Evolutionary conservation across 2,797 vertebrate species (phyloP), one percentile per base, ranked within the genome.

Genomic region (Sebastes nivosus): DNA sequence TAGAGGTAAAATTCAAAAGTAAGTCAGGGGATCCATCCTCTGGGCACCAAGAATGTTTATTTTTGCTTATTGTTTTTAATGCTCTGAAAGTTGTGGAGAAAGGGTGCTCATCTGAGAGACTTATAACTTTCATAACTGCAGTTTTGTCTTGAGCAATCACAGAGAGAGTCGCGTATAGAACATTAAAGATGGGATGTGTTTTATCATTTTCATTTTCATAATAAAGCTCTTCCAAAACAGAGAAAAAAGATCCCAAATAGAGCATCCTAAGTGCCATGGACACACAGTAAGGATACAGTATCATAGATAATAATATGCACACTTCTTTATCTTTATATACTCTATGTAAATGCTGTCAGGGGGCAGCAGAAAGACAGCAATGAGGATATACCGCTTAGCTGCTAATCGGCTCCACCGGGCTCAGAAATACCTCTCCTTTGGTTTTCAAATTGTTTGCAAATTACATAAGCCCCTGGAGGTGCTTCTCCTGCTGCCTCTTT

Each of bases 391-490:
- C 20, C 6, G 57, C 83, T 89, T 79, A 85, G 82, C 77, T 82
- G 64, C 84, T 92, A 88, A 92, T 87, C 72, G 2, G 77, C 70
- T 81, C 85, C 82, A 68, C 38, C 42, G 87, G 89, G 79, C 72
- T 76, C 46, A 82, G 72, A 88, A 83, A 87, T 63, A 72, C 63
- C 59, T 77, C 70, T 77, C 27, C 85, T 87, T 93, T 91, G 79
- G 80, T 88, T 92, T 87, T 85, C 22, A 86, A 88, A 94, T 85
- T 85, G 77, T 94, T 92, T 93, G 67, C 83, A 90, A 92, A 94
- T 87, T 72, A 92, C 90, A 92, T 73, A 68, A 85, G 73, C 66
- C 84, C 84, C 79, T 12, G 54, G 80, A 79, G 88, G 75, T 59
- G 67, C 30, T 67, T 81, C 70, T 78, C 66, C 65, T 65, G 67